These are phyloP conservation scores for Epizoanthus illoricatus DNA, from an alignment of 92 coral and sea anemone species.

Conservation along the genomic window DNA sequence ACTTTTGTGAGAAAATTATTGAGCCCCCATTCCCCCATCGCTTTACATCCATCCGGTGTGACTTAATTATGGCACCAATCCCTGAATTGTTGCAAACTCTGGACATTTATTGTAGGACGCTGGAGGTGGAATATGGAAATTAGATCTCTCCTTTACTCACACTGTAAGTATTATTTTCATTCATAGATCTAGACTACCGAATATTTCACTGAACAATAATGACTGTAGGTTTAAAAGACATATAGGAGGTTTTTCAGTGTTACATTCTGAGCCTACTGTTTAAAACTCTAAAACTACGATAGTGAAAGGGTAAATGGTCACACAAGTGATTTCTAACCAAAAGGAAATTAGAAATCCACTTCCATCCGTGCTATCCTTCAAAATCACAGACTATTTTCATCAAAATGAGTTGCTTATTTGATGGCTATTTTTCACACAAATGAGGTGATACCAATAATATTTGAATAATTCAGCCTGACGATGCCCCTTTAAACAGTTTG, in stretches of 20 bases:
- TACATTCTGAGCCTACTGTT: not conserved
- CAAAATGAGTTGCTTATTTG: too few relatives aligned
- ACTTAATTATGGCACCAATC: not conserved
- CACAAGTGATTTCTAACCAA: not conserved
- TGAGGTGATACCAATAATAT: not conserved
- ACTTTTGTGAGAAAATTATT: too few relatives aligned
- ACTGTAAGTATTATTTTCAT: conserved; percentile 68
- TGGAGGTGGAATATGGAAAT: conserved; percentile 96
- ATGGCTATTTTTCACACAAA: too few relatives aligned
- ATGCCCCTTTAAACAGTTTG: too few relatives aligned
- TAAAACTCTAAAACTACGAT: not conserved
- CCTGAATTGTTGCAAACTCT: not conserved
- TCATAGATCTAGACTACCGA: too few relatives aligned
- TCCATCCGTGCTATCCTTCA: too few relatives aligned
- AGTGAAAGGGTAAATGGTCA: not conserved
- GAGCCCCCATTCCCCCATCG: too few relatives aligned
- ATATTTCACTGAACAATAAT: too few relatives aligned
- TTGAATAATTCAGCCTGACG: too few relatives aligned
- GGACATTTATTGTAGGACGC: conserved; percentile 73
- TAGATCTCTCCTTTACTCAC: conserved; percentile 96
- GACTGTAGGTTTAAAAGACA: not conserved
- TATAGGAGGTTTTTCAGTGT: not conserved
- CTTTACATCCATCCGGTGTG: too few relatives aligned
- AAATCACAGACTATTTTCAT: not conserved
- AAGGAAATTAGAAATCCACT: not conserved